Evolutionary conservation across 2,888 invertebrate genomes (phyloP).

Genomic region (Leptogaster cylindrica): DNA sequence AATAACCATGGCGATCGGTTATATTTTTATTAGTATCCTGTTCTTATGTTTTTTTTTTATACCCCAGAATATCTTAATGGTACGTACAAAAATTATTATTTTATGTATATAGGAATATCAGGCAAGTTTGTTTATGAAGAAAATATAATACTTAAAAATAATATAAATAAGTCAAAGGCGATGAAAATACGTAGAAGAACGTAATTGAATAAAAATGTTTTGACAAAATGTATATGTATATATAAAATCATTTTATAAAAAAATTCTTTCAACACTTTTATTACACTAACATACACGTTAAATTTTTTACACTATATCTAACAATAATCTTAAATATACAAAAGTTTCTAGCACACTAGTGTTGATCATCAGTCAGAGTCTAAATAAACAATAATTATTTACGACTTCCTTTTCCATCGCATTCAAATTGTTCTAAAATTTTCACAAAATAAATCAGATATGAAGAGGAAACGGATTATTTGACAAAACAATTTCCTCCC

Average conservation of each 20-base stretch:
- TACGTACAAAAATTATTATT: conserved; percentile 32
- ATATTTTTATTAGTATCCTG: background rate
- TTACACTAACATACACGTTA: conserved; percentile 11
- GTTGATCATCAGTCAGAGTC: conserved; percentile 44
- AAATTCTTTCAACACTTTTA: background rate
- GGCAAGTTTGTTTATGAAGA: conserved; percentile 22
- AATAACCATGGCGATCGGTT: background rate
- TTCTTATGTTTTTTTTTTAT: conserved; percentile 1
- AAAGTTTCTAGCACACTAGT: conserved; percentile 46
- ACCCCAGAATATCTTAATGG: background rate
- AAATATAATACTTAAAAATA: conserved; percentile 5
- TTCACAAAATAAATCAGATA: conserved; percentile 7
- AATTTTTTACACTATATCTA: conserved; percentile 20
- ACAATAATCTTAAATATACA: conserved; percentile 28
- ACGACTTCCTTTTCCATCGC: background rate
- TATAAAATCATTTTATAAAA: conserved; percentile 34
- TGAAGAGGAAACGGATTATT: background rate
- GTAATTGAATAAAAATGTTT: conserved; percentile 12
- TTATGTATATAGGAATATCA: conserved; percentile 31
- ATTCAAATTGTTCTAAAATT: conserved; percentile 17
- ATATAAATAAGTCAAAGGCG: conserved; percentile 11
- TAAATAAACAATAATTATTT: conserved; percentile 33
- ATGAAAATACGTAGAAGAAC: background rate
- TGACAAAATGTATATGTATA: too few relatives aligned
- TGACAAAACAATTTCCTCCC: too few relatives aligned